These are phyloP conservation scores for Polydrusus tereticollis DNA, from an alignment of 2,888 invertebrate species.

Conservation along the genomic window DNA sequence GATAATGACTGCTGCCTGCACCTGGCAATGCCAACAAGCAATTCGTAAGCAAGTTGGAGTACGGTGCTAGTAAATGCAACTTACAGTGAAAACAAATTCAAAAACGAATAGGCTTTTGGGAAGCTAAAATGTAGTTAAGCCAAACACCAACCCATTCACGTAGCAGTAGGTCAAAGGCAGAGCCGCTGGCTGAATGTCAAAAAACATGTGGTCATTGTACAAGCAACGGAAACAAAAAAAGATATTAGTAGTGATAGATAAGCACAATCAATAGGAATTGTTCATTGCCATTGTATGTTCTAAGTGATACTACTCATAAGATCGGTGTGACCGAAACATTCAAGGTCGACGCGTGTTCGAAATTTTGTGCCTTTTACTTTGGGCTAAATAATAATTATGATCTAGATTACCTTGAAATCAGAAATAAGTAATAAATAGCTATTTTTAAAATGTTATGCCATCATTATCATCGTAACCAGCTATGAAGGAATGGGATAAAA, in stretches of 20 bases:
- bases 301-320: not conserved
- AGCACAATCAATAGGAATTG: too few relatives aligned
- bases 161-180: too few relatives aligned
- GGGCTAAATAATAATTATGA: not conserved
- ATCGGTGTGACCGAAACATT: slow-evolving; percentile 21
- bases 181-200: too few relatives aligned
- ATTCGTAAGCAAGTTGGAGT: too few relatives aligned
- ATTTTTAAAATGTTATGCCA: not conserved
- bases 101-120: too few relatives aligned
- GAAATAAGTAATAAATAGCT: not conserved
- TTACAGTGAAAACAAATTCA: too few relatives aligned
- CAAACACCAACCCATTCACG: too few relatives aligned
- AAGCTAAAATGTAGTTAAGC: not conserved
- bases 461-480: too few relatives aligned
- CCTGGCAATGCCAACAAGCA: too few relatives aligned
- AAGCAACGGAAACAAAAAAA: not conserved
- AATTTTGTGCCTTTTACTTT: slow-evolving; percentile 19
- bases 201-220: not conserved
- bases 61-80: too few relatives aligned
- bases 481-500: too few relatives aligned
- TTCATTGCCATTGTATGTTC: not conserved
- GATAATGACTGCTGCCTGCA: not conserved
- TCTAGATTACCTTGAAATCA: slow-evolving; percentile 1
- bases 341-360: slow-evolving; percentile 17
- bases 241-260: too few relatives aligned